These are phyloP conservation scores for Erinaceus europaeus DNA, from an alignment of 2,113 vertebrate genomes.

Conservation along the genomic window DNA sequence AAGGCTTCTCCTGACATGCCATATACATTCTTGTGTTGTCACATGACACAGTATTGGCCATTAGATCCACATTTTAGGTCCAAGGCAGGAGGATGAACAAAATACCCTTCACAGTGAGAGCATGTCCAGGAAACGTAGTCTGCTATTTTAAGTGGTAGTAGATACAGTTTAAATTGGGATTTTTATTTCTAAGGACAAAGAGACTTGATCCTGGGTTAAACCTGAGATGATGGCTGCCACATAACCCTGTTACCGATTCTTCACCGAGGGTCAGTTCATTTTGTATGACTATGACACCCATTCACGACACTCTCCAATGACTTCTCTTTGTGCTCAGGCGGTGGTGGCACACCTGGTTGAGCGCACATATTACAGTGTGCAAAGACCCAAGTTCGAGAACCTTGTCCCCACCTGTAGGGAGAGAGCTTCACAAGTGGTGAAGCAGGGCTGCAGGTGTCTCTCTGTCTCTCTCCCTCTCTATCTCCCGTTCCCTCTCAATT, in stretches of 20 bases:
- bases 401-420: too few species aligned
- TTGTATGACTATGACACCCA: neutral
- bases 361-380: too few species aligned
- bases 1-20: neutral
- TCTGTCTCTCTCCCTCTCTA: too few species aligned
- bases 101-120: neutral
- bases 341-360: too few species aligned
- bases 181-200: slow-evolving; percentile 9
- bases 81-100: neutral
- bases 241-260: neutral
- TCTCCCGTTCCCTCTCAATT: too few species aligned
- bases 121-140: neutral
- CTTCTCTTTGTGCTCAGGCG: neutral
- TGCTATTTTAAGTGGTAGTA: neutral
- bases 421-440: too few species aligned
- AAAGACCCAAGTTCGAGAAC: too few species aligned
- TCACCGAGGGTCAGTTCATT: neutral
- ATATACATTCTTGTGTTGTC: neutral
- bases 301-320: neutral
- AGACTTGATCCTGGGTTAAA: neutral
- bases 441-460: too few species aligned
- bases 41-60: neutral
- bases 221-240: neutral
- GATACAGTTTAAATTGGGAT: neutral
- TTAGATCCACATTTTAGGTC: neutral